phyloP scores from a whole-genome alignment of 2,113 vertebrate genomes.

The Plestiodon gilberti region DNA sequence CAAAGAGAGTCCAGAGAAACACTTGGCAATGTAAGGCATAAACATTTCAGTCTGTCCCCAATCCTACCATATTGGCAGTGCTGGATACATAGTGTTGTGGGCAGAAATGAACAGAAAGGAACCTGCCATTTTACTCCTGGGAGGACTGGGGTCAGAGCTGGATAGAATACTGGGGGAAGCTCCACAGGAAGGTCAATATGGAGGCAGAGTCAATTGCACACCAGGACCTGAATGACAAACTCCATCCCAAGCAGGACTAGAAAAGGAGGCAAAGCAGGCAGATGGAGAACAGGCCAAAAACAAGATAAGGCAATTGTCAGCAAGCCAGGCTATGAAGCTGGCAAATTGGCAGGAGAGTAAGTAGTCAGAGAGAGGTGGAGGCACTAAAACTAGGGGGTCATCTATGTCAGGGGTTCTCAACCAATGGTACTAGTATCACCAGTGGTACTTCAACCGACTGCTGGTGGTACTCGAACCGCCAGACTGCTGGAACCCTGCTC shows the following conservation, averaged over 20 bases:
- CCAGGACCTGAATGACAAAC: not conserved
- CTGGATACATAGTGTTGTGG: not conserved
- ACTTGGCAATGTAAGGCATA: constrained; percentile 51
- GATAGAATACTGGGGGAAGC: not conserved
- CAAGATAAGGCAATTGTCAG: not conserved
- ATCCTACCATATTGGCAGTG: not conserved
- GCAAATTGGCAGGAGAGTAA: not conserved
- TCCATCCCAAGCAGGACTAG: too few relatives aligned
- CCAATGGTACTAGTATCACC: too few relatives aligned
- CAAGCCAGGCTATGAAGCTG: constrained; percentile 1
- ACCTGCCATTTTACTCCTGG: not conserved
- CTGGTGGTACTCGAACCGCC: too few relatives aligned
- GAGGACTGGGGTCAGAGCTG: not conserved
- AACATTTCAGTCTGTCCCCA: constrained; percentile 13
- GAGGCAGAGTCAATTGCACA: too few relatives aligned
- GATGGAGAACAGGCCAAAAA: not conserved
- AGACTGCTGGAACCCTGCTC: too few relatives aligned
- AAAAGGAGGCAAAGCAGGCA: not conserved
- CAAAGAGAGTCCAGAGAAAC: constrained; percentile 17
- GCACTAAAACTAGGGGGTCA: not conserved
- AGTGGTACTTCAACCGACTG: too few relatives aligned
- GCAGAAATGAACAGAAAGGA: not conserved
- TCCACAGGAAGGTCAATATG: too few relatives aligned
- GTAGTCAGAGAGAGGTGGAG: not conserved
- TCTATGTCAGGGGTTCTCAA: too few relatives aligned